Evolutionary conservation across 2,113 vertebrate species (phyloP).

Genomic region (Pipa parva): DNA sequence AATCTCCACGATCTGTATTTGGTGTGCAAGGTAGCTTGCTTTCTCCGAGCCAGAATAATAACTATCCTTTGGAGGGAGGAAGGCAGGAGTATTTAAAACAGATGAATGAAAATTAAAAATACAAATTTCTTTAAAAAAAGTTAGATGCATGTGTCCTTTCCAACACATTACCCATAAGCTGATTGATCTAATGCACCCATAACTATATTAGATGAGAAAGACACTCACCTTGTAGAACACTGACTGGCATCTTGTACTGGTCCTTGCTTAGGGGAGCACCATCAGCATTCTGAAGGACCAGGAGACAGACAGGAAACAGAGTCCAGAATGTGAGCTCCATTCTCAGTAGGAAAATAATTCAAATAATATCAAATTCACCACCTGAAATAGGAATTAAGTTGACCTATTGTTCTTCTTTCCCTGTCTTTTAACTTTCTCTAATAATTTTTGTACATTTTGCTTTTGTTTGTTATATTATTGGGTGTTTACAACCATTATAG

Average conservation of each 20-base stretch:
- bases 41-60: no score
- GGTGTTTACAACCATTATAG: neutral
- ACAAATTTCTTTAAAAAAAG: accelerated
- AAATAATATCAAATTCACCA: neutral
- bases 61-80: no score
- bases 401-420: conserved; percentile 35
- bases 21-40: no score
- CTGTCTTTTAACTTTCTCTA: conserved; percentile 10
- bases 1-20: no score
- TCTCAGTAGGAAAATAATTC: neutral
- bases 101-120: no score
- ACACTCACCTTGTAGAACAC: conserved; percentile 74
- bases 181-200: neutral
- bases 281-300: conserved; percentile 53
- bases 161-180: no score
- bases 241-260: conserved; percentile 76
- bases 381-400: conserved; percentile 4
- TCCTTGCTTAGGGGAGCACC: conserved; percentile 66
- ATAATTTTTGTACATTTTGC: no score
- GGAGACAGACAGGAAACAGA: conserved; percentile 57
- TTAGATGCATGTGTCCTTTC: neutral
- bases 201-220: neutral
- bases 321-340: neutral
- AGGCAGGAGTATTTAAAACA: no score
- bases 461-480: no score